Percentiles rank a stretch among this genome's conserved stretches.
Conservation (phyloP, 2,888 invertebrate species). For the Cheilosia variabilis region DNA sequence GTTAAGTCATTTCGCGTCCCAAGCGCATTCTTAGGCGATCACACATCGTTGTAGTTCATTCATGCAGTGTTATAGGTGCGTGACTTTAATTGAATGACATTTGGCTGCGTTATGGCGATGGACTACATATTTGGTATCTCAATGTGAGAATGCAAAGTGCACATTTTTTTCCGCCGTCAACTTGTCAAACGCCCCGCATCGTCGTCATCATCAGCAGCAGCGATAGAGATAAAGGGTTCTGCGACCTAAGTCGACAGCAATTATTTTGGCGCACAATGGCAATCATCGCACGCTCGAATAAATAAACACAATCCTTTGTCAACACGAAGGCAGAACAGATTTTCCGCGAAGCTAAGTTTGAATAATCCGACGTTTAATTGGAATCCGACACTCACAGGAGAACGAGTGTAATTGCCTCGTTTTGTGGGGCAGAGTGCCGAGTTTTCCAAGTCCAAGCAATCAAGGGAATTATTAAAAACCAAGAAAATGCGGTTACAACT, state of each 20-base stretch:
- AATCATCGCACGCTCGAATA: slow-evolving; percentile 71
- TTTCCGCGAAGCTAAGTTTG: slow-evolving; percentile 71
- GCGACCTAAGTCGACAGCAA: slow-evolving; percentile 60
- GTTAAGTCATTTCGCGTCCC: slow-evolving; percentile 67
- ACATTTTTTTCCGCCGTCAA: slow-evolving; percentile 21
- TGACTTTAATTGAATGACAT: slow-evolving; percentile 74
- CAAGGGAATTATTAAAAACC: too few species aligned
- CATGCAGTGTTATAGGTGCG: slow-evolving; percentile 52
- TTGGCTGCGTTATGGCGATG: slow-evolving; percentile 51
- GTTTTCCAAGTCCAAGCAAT: too few species aligned
- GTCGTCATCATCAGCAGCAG: background rate
- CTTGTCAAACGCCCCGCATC: slow-evolving; percentile 50
- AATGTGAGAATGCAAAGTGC: slow-evolving; percentile 49
- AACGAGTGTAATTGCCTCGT: background rate
- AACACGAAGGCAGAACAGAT: slow-evolving; percentile 58
- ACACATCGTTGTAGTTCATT: slow-evolving; percentile 69
- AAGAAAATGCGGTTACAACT: too few species aligned
- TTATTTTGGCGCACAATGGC: slow-evolving; percentile 70
- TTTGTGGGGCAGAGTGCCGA: too few species aligned
- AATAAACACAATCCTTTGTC: slow-evolving; percentile 74
- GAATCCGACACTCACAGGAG: slow-evolving; percentile 32
- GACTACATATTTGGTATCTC: slow-evolving; percentile 27
- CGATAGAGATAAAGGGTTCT: slow-evolving; percentile 20
- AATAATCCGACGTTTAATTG: slow-evolving; percentile 70
- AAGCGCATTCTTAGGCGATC: slow-evolving; percentile 68